Evolutionary conservation across 2,888 invertebrate species (phyloP), one percentile per base, ranked within the genome.

Genomic region (Xestobium rufovillosum): DNA sequence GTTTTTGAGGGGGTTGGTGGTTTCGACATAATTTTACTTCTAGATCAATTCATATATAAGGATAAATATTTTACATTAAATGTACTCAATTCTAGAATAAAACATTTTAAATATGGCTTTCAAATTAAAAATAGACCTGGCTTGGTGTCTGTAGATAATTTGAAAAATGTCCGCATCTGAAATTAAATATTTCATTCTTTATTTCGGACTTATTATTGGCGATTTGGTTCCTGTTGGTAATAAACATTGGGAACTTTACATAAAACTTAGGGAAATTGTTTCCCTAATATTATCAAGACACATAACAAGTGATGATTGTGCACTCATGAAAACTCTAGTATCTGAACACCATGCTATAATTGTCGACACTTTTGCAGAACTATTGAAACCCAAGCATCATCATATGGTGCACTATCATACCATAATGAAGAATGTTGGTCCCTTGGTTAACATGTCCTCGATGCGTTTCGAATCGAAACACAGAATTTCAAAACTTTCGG

Each of bases 381-480:
- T n/a, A n/a, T n/a, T 39, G n/a, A n/a, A n/a, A n/a, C n/a, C n/a
- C n/a, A n/a, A n/a, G n/a, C n/a, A n/a, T n/a, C n/a, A n/a, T n/a
- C 34, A 43, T 36, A 31, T 50, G n/a, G 25, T 39, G 4, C 46
- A 49, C 26, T 50, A 46, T 31, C 45, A 45, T 3, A 14, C 12
- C 3, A 28, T 43, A 15, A 42, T 49, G 12, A 10, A 25, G 26
- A 34, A 43, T 27, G 31, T 45, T 25, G 48, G 50, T 10, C 50
- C 50, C 4, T 11, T 48, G n/a, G 38, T 33, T 23, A 32, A 37
- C 15, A 14, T 44, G n/a, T 47, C 43, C 38, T 30, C 41, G 3
- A 38, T 50, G 42, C 31, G 46, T 4, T 48, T 42, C 32, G 50
- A 50, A 26, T 41, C 40, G 4, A 50, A 50, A 12, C 47, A 50